phyloP scores from a whole-genome alignment of 2,888 invertebrate species.

The Anodontia alba region DNA sequence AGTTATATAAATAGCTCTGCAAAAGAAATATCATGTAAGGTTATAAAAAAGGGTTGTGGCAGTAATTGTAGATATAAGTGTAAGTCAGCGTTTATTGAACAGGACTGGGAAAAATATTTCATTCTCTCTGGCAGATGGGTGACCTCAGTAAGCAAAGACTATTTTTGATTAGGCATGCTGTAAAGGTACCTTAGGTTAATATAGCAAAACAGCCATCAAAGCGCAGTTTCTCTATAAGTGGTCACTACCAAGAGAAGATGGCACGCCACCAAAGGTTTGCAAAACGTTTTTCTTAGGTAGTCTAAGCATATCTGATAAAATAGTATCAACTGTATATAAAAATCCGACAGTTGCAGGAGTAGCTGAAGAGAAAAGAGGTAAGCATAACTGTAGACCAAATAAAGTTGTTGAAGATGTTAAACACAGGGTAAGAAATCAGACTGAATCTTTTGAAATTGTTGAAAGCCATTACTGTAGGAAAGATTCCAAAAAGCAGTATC shows the following conservation, averaged over 20 bases:
- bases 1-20: not conserved
- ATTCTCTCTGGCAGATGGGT: slow-evolving; percentile 25
- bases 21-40: not conserved
- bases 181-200: not conserved
- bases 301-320: slow-evolving; percentile 10
- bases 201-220: not conserved
- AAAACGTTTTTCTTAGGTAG: slow-evolving; percentile 34
- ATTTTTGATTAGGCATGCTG: slow-evolving; percentile 26
- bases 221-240: not conserved
- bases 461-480: too few species aligned
- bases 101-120: slow-evolving; percentile 23
- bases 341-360: slow-evolving; percentile 20
- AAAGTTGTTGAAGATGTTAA: not conserved
- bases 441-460: too few species aligned
- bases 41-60: slow-evolving; percentile 18
- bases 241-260: slow-evolving; percentile 12
- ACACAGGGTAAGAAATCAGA: slow-evolving; percentile 23
- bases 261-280: slow-evolving; percentile 18
- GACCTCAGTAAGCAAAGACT: slow-evolving; percentile 24
- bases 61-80: slow-evolving; percentile 25
- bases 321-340: slow-evolving; percentile 4
- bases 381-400: slow-evolving; percentile 8
- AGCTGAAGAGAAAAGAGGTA: slow-evolving; percentile 31
- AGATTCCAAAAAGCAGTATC: too few species aligned
- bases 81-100: not conserved